Base-by-base conservation (phyloP, 2,888 invertebrate species). In the Rhaphigaster nebulosa region DNA sequence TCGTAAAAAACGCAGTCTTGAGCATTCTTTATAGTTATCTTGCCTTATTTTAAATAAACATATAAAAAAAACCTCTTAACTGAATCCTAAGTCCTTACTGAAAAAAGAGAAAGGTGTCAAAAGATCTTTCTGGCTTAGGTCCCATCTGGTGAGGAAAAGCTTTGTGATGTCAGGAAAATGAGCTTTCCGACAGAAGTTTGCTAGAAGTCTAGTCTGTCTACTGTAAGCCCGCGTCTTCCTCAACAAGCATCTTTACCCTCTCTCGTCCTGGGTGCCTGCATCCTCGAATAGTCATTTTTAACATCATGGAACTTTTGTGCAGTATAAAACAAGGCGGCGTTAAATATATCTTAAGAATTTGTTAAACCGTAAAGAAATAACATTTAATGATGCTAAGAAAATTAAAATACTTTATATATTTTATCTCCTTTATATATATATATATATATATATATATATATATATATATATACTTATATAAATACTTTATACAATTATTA, bases 101-200 rank as follows among this genome's bases (percentile, higher is more conserved):
- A 23, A 23, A 70, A 76, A n/a, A 1, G 20, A 23, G 38, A 38
- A 38, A 76, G 38, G 34, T 76, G 70, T 76, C 70, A 76, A 76
- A 76, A 38, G 34, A 76, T 38, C 70, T 76, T 6, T 20, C 34
- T 38, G 34, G 70, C 34, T 38, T 76, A 20, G 70, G 0, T 0
- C 70, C 70, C 70, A 76, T 76, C 38, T 76, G 70, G 34, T 76
- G 38, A 1, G 70, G 34, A 76, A 70, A 76, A 76, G 70, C 70
- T 76, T 76, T 76, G 70, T 76, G 70, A 38, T 76, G 70, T 76
- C 70, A 76, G 70, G 70, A 76, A 76, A 76, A 76, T 76, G 70
- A 76, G 70, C 70, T 76, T 76, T 34, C 70, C 70, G 34, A n/a
- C 20, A 20, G 38, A 76, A 76, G 20, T 76, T 76, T 20, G 70